Percentiles rank a stretch among this genome's conserved stretches.
Evolutionary conservation across 2,797 vertebrate genomes (phyloP).

Genomic region (Syndactyla subalaris): DNA sequence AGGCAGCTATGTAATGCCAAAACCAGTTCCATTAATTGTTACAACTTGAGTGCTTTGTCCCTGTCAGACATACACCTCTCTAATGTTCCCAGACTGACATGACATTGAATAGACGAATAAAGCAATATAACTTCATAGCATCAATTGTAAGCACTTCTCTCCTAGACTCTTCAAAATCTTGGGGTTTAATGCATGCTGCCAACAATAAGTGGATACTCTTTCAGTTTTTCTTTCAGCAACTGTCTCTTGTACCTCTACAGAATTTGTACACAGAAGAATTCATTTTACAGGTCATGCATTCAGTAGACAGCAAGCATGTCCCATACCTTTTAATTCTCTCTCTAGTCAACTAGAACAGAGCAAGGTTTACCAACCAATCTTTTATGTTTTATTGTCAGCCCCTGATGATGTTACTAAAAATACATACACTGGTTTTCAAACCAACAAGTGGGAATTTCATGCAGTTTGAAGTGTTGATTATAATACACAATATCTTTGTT

Average conservation of each 20-base stretch:
- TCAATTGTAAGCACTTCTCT: not conserved
- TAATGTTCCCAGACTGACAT: not conserved
- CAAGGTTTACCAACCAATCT: not conserved
- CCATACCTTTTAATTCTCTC: not conserved
- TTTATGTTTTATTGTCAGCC: not conserved
- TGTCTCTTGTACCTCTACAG: not conserved
- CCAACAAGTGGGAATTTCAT: not conserved
- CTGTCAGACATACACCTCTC: not conserved
- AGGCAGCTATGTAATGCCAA: not conserved
- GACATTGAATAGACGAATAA: not conserved
- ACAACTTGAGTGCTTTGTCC: not conserved
- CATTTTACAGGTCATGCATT: not conserved
- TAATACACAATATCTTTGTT: not conserved
- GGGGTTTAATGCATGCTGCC: not conserved
- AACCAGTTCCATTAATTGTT: not conserved
- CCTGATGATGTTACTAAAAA: not conserved
- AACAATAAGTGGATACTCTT: not conserved
- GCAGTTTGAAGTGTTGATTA: not conserved
- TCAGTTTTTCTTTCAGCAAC: not conserved
- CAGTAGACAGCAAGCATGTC: not conserved
- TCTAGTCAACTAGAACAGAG: not conserved
- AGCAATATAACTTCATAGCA: not conserved
- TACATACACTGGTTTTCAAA: not conserved
- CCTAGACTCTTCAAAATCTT: not conserved
- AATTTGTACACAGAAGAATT: not conserved